Conservation (phyloP, 2,113 vertebrate genomes). For the Todiramphus chloris region DNA sequence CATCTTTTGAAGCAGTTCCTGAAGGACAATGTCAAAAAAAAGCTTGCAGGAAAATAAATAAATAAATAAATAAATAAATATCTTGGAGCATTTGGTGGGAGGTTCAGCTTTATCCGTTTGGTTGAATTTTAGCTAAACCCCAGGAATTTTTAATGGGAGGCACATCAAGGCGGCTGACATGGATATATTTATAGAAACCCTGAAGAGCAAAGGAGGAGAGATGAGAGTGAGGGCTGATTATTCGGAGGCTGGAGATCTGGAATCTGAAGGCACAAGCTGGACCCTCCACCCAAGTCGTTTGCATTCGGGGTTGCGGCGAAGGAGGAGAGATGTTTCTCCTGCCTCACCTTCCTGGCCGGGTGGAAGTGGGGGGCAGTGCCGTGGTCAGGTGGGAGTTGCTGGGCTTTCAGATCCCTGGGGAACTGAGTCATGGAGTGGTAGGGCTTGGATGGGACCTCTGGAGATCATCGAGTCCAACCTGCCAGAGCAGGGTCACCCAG, state of each 20-base stretch:
- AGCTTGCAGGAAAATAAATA: background rate
- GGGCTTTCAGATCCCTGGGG: background rate
- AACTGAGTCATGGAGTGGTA: too few relatives aligned
- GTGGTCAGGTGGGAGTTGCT: background rate
- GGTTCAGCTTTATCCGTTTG: background rate
- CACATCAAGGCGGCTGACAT: background rate
- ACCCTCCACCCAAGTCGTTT: background rate
- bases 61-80: too few relatives aligned
- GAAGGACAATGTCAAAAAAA: background rate
- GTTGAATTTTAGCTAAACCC: background rate
- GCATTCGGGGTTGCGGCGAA: background rate
- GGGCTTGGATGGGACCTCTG: too few relatives aligned
- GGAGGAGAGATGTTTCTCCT: background rate
- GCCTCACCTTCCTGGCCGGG: background rate
- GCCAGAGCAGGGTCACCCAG: too few relatives aligned
- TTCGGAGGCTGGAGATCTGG: background rate
- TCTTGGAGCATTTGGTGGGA: background rate
- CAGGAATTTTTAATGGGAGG: background rate
- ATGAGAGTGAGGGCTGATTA: background rate
- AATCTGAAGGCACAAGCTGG: background rate
- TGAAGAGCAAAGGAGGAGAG: background rate
- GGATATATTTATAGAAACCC: background rate
- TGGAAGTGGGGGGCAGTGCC: background rate
- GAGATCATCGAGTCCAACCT: too few relatives aligned
- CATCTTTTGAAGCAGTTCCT: background rate